Base-by-base conservation (phyloP, 1,140 invertebrate species). In the Artemia franciscana region DNA sequence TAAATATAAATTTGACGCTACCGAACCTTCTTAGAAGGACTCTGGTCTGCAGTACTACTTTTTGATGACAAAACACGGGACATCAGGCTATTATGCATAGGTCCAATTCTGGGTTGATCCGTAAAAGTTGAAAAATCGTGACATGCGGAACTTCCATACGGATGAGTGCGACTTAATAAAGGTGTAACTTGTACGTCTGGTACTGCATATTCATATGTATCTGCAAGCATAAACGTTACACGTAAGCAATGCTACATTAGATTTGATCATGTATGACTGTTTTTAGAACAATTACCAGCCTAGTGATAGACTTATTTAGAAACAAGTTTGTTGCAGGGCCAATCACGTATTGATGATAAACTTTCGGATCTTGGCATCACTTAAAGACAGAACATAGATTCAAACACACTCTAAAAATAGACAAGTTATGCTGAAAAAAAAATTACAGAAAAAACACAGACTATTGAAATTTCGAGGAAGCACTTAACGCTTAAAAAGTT, bases 131-230 rank as follows among this genome's bases (percentile, higher is more conserved):
- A 24, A n/a, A 30, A 27, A 15, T 23, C 30, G 21, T 60, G 18
- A 18, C 39, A 51, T 51, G 39, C 12, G 12, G 21, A n/a, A 57
- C n/a, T 57, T 9, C 56, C 15, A 60, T 12, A 15, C 39, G 12
- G 12, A 12, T 12, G 21, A 2, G 39, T 51, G 39, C 21, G 70
- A 66, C 72, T 78, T 64, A 84, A 73, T 60, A 84, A 73, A 64
- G 82, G 81, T 60, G 82, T 77, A 63, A 80, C 80, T 12, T 60
- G 30, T 64, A 82, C 74, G 73, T 85, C 83, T 21, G 84, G 84
- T 66, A 85, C 81, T 64, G 83, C 82, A 74, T 85, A 85, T 71
- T 85, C 83, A 73, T 85, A 84, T 65, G 75, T 76, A 70, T 77
- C 76, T 76, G 70, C 12, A 62, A 67, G 65, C 60, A 56, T 57